Percentiles rank a stretch among this genome's conserved stretches.
Conservation (phyloP, 30 jellyfish, hydroid and myxozoan species). For the Aurelia aurita complex sp. Pacific region DNA sequence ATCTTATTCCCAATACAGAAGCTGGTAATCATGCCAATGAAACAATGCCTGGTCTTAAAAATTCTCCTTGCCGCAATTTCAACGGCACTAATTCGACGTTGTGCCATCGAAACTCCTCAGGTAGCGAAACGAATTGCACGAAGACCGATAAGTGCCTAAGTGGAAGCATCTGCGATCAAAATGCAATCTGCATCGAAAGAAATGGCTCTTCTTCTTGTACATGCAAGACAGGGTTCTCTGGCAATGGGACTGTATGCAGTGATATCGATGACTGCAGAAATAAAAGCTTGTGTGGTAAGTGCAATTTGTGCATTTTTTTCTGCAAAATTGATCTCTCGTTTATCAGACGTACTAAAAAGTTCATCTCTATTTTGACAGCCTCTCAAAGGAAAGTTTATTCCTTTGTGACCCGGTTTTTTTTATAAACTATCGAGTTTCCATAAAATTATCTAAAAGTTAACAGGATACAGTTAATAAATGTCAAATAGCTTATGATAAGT, state of each 20-base stretch:
- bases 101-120: conserved; percentile 38
- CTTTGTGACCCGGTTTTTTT: no score
- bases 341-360: no score
- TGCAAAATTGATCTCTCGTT: no score
- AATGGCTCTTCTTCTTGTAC: conserved; percentile 11
- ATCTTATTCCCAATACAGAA: no score
- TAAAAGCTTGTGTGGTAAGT: not conserved
- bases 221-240: conserved; percentile 30
- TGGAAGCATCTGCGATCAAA: conserved; percentile 21
- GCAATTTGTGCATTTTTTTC: no score
- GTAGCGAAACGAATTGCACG: conserved; percentile 26
- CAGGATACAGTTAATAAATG: no score
- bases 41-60: not conserved
- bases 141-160: conserved; percentile 36
- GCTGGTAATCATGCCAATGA: not conserved
- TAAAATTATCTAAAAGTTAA: no score
- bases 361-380: no score
- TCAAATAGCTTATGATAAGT: no score
- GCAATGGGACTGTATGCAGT: conserved; percentile 26
- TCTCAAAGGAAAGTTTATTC: no score
- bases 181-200: conserved; percentile 9
- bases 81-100: conserved; percentile 22
- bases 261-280: conserved; percentile 44
- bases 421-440: no score
- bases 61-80: conserved; percentile 20